phyloP scores from a whole-genome alignment of 2,888 invertebrate species.

The Hartigia nigra region DNA sequence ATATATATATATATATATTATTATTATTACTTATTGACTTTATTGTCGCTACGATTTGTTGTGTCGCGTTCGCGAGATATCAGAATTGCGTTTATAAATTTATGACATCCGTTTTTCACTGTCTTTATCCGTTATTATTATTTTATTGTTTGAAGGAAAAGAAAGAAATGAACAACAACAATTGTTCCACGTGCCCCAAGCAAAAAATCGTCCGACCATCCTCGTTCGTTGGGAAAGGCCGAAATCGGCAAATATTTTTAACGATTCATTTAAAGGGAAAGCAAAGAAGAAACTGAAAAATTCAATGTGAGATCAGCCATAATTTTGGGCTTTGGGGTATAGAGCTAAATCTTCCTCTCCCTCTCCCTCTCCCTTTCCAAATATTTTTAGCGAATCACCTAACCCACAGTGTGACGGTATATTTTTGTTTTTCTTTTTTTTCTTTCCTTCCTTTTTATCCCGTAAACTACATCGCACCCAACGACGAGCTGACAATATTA shows the following conservation, averaged over 20 bases:
- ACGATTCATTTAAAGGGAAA: neutral
- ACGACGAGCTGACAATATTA: neutral
- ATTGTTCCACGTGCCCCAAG: neutral
- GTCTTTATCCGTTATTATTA: neutral
- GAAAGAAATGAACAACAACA: neutral
- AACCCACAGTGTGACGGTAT: neutral
- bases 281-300: neutral
- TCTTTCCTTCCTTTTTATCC: neutral
- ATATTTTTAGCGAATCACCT: neutral
- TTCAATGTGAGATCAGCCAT: neutral
- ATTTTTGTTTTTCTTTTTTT: neutral
- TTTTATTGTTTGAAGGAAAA: neutral
- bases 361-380: neutral
- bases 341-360: neutral
- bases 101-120: neutral
- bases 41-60: constrained; percentile 26
- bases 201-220: neutral
- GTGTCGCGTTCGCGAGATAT: neutral
- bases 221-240: neutral
- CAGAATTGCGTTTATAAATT: neutral
- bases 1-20: no score
- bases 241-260: neutral
- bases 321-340: neutral
- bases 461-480: neutral
- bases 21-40: constrained; percentile 41